These are phyloP conservation scores for Podotricha telesiphe DNA, from an alignment of 2,888 invertebrate genomes.

Conservation along the genomic window DNA sequence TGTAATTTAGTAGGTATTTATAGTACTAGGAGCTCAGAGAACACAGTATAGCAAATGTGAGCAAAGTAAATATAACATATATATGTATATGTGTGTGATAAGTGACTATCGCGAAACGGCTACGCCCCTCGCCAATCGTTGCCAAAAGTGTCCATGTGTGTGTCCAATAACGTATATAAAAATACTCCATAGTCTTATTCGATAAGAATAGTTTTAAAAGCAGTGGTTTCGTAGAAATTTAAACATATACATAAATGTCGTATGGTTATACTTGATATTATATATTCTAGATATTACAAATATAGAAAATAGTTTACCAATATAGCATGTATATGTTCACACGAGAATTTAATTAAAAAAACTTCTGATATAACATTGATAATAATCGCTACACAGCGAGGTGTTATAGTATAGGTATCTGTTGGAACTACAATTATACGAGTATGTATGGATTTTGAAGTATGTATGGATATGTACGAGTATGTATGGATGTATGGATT, in stretches of 20 bases:
- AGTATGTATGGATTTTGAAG: not conserved
- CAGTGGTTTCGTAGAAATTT: constrained; percentile 30
- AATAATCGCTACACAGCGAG: too few species aligned
- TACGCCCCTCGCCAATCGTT: constrained; percentile 73
- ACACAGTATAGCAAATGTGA: constrained; percentile 47
- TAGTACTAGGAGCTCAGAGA: constrained; percentile 62
- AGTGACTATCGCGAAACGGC: constrained; percentile 61
- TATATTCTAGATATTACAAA: too few species aligned
- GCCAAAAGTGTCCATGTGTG: constrained; percentile 72
- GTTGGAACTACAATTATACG: too few species aligned
- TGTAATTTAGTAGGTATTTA: constrained; percentile 41
- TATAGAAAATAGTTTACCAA: too few species aligned
- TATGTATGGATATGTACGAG: not conserved
- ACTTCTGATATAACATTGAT: too few species aligned
- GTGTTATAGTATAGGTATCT: too few species aligned
- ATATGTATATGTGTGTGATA: constrained; percentile 36
- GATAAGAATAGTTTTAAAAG: not conserved
- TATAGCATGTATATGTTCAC: too few species aligned
- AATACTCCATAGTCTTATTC: constrained; percentile 25
- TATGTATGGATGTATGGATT: constrained; percentile 27
- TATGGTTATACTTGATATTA: too few species aligned
- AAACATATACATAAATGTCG: too few species aligned
- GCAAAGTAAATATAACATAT: constrained; percentile 29
- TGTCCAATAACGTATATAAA: constrained; percentile 27
- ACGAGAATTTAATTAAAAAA: too few species aligned